Percentiles rank a stretch among this genome's conserved stretches.
phyloP scores from a whole-genome alignment of 2,888 invertebrate species.

The Ennomos fuscantarius region DNA sequence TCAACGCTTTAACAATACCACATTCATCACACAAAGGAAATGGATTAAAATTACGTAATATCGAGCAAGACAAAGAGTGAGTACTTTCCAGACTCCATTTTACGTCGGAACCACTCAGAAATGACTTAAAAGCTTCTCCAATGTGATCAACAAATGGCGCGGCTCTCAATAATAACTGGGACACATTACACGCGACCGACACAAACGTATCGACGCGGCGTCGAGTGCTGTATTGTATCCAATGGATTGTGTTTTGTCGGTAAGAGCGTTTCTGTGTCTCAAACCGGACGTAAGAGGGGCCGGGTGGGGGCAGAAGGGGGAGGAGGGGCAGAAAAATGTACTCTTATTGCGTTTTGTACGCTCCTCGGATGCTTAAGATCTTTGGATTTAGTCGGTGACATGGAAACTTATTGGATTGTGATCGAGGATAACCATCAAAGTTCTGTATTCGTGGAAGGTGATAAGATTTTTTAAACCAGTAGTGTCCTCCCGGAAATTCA shows the following conservation, averaged over 20 bases:
- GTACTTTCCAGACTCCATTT: slow-evolving; percentile 6
- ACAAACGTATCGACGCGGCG: slow-evolving; percentile 18
- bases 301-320: slow-evolving; percentile 21
- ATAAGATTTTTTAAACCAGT: too few species aligned
- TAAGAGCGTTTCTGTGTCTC: slow-evolving; percentile 68
- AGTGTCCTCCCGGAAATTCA: too few species aligned
- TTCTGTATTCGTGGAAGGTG: neutral
- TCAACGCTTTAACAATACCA: too few species aligned
- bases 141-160: slow-evolving; percentile 15
- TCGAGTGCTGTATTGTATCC: slow-evolving; percentile 36
- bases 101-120: slow-evolving; percentile 3
- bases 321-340: slow-evolving; percentile 39
- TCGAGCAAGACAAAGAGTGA: neutral
- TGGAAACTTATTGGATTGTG: slow-evolving; percentile 50
- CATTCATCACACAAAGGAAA: too few species aligned
- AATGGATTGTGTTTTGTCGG: slow-evolving; percentile 49
- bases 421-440: slow-evolving; percentile 4
- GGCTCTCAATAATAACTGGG: slow-evolving; percentile 14
- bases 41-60: neutral
- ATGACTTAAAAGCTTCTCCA: slow-evolving; percentile 23
- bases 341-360: slow-evolving; percentile 38
- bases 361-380: slow-evolving; percentile 25
- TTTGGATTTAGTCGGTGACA: slow-evolving; percentile 37
- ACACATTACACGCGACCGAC: slow-evolving; percentile 18
- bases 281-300: slow-evolving; percentile 34